phyloP scores from a whole-genome alignment of 1,140 invertebrate species.

The Onthophagus taurus region DNA sequence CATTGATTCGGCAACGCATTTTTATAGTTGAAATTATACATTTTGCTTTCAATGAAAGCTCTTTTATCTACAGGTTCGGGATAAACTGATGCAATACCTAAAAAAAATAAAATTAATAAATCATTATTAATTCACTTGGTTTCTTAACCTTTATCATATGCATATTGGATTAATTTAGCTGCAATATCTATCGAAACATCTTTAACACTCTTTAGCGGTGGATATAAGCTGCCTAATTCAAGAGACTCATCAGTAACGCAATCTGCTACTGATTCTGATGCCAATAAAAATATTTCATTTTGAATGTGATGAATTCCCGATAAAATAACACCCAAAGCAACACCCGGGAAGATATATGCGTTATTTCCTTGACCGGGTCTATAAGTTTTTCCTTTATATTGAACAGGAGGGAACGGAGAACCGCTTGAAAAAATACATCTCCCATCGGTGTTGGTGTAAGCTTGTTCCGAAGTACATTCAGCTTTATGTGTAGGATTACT shows the following conservation, averaged over 20 bases:
- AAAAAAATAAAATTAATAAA: conserved; percentile 20
- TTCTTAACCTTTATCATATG: conserved; percentile 66
- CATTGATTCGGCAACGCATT: conserved; percentile 65
- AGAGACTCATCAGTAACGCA: conserved; percentile 77
- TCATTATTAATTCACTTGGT: too few species aligned
- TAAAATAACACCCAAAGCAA: conserved; percentile 82
- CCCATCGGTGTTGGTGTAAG: conserved; percentile 79
- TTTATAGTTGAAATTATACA: conserved; percentile 74
- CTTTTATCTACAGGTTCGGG: conserved; percentile 71
- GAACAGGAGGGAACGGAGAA: conserved; percentile 80
- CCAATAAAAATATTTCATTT: conserved; percentile 83
- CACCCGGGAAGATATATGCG: conserved; percentile 92
- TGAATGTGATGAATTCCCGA: conserved; percentile 80
- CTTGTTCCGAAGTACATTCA: conserved; percentile 91
- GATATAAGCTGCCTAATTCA: conserved; percentile 82
- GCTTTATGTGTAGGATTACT: conserved; percentile 95
- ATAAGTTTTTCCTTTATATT: conserved; percentile 66
- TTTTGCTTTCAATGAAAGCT: conserved; percentile 59
- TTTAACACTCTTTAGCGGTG: conserved; percentile 79
- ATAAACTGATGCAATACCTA: conserved; percentile 74
- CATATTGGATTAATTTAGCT: conserved; percentile 71
- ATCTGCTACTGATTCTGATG: conserved; percentile 76
- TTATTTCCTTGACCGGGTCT: conserved; percentile 93
- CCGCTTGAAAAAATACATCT: conserved; percentile 85
- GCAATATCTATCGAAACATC: conserved; percentile 87